Evolutionary conservation across 1,140 invertebrate genomes (phyloP).

Genomic region (Scaptomyza graminum): DNA sequence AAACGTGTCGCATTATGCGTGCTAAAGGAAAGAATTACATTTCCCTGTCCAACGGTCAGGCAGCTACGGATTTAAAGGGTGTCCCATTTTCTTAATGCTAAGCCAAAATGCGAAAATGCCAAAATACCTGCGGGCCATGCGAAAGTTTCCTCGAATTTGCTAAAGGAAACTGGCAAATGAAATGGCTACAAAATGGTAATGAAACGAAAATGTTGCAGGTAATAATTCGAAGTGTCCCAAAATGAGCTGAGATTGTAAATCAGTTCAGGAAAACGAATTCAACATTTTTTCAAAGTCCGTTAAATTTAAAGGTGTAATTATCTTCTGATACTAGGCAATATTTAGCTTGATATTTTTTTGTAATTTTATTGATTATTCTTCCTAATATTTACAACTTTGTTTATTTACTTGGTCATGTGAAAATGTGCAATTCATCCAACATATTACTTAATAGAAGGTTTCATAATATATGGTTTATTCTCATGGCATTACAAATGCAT

Average conservation of each 20-base stretch:
- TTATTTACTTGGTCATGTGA: constrained; percentile 41
- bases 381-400: not conserved
- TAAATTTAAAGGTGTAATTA: too few species aligned
- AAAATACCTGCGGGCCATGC: constrained; percentile 56
- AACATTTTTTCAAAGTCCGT: too few species aligned
- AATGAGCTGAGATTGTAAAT: constrained; percentile 3
- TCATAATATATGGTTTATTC: constrained; percentile 70
- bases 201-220: not conserved
- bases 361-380: not conserved
- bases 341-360: too few species aligned
- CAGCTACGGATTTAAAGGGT: constrained; percentile 33
- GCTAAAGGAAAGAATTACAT: constrained; percentile 30
- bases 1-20: constrained; percentile 78
- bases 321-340: too few species aligned
- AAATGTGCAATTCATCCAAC: constrained; percentile 67
- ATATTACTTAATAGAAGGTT: constrained; percentile 43
- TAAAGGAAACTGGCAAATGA: not conserved
- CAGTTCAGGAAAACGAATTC: not conserved
- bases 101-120: constrained; percentile 39
- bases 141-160: constrained; percentile 11
- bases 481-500: constrained; percentile 63
- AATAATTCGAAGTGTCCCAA: constrained; percentile 3
- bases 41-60: constrained; percentile 18
- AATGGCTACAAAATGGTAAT: not conserved
- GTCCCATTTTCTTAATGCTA: constrained; percentile 22